Evolutionary conservation across 2,888 invertebrate species (phyloP).

Genomic region (Leptinotarsa haldemani): DNA sequence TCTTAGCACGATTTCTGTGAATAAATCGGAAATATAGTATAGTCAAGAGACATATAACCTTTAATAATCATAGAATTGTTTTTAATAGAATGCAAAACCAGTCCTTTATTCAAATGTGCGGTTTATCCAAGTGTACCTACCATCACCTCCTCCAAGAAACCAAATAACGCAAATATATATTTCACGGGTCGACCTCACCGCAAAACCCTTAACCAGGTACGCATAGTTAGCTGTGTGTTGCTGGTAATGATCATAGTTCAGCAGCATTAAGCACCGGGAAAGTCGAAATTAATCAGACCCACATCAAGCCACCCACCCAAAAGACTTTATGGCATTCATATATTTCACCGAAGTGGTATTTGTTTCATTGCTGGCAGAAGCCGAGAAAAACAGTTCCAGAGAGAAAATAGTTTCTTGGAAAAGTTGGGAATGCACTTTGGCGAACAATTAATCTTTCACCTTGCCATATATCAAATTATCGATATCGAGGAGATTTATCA

Average conservation of each 20-base stretch:
- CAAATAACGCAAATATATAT: conserved; percentile 19
- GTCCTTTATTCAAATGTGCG: conserved; percentile 24
- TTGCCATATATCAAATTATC: conserved; percentile 42
- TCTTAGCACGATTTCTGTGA: too few relatives aligned
- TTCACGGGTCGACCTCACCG: neutral
- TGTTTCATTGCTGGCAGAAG: conserved; percentile 37
- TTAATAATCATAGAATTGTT: too few relatives aligned
- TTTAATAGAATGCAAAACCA: too few relatives aligned
- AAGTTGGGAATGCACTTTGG: conserved; percentile 41
- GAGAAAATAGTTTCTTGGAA: conserved; percentile 26
- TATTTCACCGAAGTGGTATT: conserved; percentile 42
- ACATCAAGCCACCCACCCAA: conserved; percentile 49
- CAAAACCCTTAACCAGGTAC: conserved; percentile 49
- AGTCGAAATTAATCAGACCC: conserved; percentile 60
- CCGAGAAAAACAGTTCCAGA: conserved; percentile 26
- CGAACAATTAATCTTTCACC: conserved; percentile 40
- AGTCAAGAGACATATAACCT: too few relatives aligned
- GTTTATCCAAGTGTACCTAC: neutral
- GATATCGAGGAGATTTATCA: conserved; percentile 34
- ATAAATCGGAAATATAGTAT: too few relatives aligned
- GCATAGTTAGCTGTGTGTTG: conserved; percentile 56
- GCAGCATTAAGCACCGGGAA: conserved; percentile 56
- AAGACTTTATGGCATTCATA: conserved; percentile 51
- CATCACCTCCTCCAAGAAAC: conserved; percentile 10
- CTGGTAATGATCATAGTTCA: conserved; percentile 59